Conservation (phyloP, 1,140 invertebrate species). For the Episyrphus balteatus region DNA sequence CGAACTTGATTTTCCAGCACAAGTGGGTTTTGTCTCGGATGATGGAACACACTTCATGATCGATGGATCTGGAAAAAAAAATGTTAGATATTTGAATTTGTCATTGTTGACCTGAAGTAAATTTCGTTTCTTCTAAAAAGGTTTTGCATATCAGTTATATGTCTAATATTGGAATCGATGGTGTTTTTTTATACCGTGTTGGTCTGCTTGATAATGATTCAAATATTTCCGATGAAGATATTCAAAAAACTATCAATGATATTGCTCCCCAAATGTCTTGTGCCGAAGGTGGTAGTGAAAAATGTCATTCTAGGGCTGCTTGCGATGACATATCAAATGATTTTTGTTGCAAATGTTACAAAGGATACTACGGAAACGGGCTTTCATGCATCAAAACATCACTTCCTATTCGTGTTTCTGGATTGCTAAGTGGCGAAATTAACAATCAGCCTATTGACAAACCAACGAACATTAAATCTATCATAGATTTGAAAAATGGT, state of each 20-base stretch:
- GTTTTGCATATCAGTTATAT: slow-evolving; percentile 48
- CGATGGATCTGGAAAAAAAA: slow-evolving; percentile 77
- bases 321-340: slow-evolving; percentile 74
- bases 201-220: slow-evolving; percentile 49
- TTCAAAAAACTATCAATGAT: slow-evolving; percentile 36
- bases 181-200: too few relatives aligned
- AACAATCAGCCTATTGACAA: slow-evolving; percentile 59
- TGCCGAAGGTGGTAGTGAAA: slow-evolving; percentile 44
- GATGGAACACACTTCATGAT: slow-evolving; percentile 62
- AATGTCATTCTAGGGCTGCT: slow-evolving; percentile 68
- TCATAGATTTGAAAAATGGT: slow-evolving; percentile 79
- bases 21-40: too few relatives aligned
- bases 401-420: slow-evolving; percentile 71
- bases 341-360: slow-evolving; percentile 85
- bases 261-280: slow-evolving; percentile 40
- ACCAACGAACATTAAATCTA: slow-evolving; percentile 80
- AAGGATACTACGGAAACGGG: too few relatives aligned
- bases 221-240: too few relatives aligned
- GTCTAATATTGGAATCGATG: too few relatives aligned
- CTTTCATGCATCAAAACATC: slow-evolving; percentile 69
- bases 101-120: background rate
- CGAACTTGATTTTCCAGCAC: slow-evolving; percentile 75
- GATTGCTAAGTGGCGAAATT: too few relatives aligned
- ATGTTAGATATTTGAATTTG: slow-evolving; percentile 44
- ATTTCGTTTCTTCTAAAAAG: slow-evolving; percentile 39